These are phyloP conservation scores for Harlomillsia oculata DNA, from an alignment of 1,140 invertebrate genomes.

Conservation along the genomic window DNA sequence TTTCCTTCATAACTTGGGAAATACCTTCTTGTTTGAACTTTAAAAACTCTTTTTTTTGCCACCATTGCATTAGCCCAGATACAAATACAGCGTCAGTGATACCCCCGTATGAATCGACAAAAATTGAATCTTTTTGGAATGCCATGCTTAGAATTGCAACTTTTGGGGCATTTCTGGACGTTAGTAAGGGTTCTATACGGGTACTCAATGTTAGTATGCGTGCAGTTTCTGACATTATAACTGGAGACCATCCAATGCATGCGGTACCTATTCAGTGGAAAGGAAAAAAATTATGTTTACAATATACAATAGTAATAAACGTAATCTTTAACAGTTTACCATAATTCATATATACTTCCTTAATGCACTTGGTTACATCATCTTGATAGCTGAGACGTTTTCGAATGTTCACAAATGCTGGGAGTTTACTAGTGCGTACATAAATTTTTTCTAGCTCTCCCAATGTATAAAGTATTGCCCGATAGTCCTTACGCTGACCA, in stretches of 20 bases:
- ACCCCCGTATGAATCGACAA: neutral
- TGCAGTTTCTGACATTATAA: neutral
- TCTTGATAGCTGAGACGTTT: neutral
- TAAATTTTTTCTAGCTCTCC: neutral
- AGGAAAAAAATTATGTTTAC: no score
- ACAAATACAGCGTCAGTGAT: neutral
- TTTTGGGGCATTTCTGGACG: neutral
- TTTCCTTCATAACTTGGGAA: neutral
- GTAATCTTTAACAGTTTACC: no score
- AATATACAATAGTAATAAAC: no score
- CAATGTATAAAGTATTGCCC: neutral
- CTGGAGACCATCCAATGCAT: constrained; percentile 3
- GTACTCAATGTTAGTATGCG: neutral
- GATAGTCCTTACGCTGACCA: neutral
- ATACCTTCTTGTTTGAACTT: neutral
- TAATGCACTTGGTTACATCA: neutral
- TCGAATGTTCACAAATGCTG: neutral
- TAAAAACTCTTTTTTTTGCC: neutral
- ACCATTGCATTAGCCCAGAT: neutral
- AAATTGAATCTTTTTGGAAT: constrained; percentile 4
- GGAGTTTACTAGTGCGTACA: neutral
- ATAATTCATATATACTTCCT: neutral
- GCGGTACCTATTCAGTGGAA: no score
- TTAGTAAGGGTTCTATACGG: neutral
- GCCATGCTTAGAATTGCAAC: neutral